Evolutionary conservation across 2,888 invertebrate species (phyloP), one percentile per base, ranked within the genome.

Genomic region (Bursaphelenchus okinawaensis): DNA sequence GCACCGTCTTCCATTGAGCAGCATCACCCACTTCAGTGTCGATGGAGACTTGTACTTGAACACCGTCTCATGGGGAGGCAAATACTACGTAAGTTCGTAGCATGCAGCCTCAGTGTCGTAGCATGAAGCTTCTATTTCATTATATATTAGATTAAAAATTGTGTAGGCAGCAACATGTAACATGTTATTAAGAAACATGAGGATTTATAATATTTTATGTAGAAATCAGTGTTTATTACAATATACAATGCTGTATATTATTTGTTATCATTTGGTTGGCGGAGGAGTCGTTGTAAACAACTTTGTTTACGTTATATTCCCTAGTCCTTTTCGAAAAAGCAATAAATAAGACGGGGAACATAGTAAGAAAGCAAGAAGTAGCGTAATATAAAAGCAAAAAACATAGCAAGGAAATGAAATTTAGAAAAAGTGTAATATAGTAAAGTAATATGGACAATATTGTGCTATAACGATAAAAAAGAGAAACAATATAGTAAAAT

Each of bases 31-130:
- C 66, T 76, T 81, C 70, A 79, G 77, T 62, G 73, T 81, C 57
- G 79, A 72, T 52, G 72, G 81, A n/a, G 81, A 82, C 62, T 65
- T 81, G 56, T 68, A 73, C 59, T 63, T 81, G 60, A 67, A 69
- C 57, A 68, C 76, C 66, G 75, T 82, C 56, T 76, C 77, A 65
- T 81, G 81, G 81, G 79, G 79, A 54, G 81, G 81, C 54, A 80
- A 79, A 66, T 79, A 82, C 68, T 80, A 79, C 61, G 78, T 78
- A 60, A 75, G 78, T 68, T 12, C 22, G 12, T 16, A 20, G 28
- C n/a, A n/a, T n/a, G n/a, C n/a, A n/a, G 9, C 22, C 20, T 59
- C 8, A 52, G 7, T 59, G 16, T 52, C 19, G 8, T 26, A 57
- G 29, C 4, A 28, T 58, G 1, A 12, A 19, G n/a, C 12, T 9